Percentiles rank a stretch among this genome's conserved stretches.
Conservation (phyloP, 2,888 invertebrate genomes). For the Eupithecia dodoneata region DNA sequence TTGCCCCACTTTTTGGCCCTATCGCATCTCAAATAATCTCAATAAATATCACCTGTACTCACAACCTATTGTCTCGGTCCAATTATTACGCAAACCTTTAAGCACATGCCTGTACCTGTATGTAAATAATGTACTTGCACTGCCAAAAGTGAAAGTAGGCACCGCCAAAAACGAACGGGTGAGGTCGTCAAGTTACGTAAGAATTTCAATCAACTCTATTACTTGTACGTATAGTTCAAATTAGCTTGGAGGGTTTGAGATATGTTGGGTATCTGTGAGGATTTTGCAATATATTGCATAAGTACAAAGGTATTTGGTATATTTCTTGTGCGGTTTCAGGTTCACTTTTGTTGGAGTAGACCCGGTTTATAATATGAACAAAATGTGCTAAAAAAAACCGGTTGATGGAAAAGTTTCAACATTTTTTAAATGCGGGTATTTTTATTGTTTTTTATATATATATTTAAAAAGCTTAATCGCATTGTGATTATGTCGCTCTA, state of each 20-base stretch:
- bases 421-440: no score
- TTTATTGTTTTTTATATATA: no score
- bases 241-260: conserved; percentile 18
- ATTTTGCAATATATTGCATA: conserved; percentile 41
- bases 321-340: conserved; percentile 19
- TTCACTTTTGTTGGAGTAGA: conserved; percentile 22
- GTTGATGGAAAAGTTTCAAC: not conserved
- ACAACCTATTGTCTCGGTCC: conserved; percentile 17
- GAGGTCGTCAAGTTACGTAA: conserved; percentile 61
- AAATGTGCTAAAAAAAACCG: not conserved
- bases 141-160: conserved; percentile 69
- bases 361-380: not conserved
- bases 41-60: not conserved
- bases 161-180: conserved; percentile 61
- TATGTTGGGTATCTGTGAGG: conserved; percentile 22
- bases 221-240: conserved; percentile 19
- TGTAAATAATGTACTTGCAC: conserved; percentile 43
- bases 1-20: not conserved
- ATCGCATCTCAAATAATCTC: conserved; percentile 1
- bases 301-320: conserved; percentile 22
- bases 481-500: no score
- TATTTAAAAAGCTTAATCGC: no score
- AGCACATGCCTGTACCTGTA: conserved; percentile 1
- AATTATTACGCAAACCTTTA: conserved; percentile 20
- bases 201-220: conserved; percentile 36